Base-by-base conservation (phyloP, 2,113 vertebrate genomes). In the Acanthisitta chloris region DNA sequence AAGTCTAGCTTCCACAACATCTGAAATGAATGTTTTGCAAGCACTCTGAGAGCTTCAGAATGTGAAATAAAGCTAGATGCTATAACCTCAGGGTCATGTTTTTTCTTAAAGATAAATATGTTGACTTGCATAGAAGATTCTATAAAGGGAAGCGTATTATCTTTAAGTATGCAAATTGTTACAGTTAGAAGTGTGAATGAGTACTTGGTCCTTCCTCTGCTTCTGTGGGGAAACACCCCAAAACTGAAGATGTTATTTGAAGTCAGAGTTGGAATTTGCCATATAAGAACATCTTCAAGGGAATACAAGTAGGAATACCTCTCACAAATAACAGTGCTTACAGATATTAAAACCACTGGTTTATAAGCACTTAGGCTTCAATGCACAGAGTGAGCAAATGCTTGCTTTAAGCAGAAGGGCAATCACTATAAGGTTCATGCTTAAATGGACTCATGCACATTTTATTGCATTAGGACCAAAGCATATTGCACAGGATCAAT, bases 61-160 rank as follows among this genome's bases (percentile, higher is more conserved):
- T 95, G 70, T 95, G 94, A 97, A 97, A 95, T 97, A 95, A 97
- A 96, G 52, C 72, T 42, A 85, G 40, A 96, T 91, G 14, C 48
- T 72, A 45, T 46, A 66, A 90, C 51, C 55, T 81, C 12, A 43
- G 64, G 10, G 9, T 89, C 57, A 34, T 59, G 36, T 20, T 78
- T 95, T 79, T 88, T 36, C 45, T 80, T 69, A 59, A 71, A 16
- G 13, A 48, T 46, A 31, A 46, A 66, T 26, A 10, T 1, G 2
- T 26, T 58, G 65, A 45, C 17, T 71, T 69, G 4, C 17, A 57
- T 77, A 64, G 81, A 52, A 86, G 38, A 52, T 74, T 5, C 9
- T 43, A 66, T 86, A 69, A 66, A 81, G 8, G 5, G 36, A 80
- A 73, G 19, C 20, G 8, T 62, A 57, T 62, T 12, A 43, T 38